Evolutionary conservation across 1,140 invertebrate species (phyloP).

Genomic region (Calosoma granatense): DNA sequence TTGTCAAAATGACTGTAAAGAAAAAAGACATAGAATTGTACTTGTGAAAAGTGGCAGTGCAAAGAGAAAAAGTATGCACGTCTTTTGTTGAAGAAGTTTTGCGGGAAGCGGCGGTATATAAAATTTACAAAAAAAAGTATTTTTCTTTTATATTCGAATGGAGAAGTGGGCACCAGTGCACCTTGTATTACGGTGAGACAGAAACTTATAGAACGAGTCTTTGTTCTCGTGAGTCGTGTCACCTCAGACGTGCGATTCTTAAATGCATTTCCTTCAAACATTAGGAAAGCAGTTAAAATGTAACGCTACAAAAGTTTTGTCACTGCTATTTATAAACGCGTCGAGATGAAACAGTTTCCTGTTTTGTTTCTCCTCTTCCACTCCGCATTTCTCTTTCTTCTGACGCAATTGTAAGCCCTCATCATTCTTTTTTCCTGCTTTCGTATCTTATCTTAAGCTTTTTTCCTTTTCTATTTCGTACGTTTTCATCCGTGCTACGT

Average conservation of each 20-base stretch:
- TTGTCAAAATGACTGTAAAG: too few species aligned
- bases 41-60: not conserved
- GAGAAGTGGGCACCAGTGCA: not conserved
- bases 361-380: not conserved
- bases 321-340: slow-evolving; percentile 1
- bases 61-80: slow-evolving; percentile 4
- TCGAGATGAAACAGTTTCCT: not conserved
- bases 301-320: slow-evolving; percentile 1
- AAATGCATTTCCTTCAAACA: slow-evolving; percentile 3
- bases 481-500: not conserved
- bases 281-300: not conserved
- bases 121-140: slow-evolving; percentile 2
- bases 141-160: slow-evolving; percentile 2
- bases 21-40: too few species aligned
- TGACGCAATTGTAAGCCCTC: slow-evolving; percentile 5
- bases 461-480: not conserved
- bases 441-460: slow-evolving; percentile 6
- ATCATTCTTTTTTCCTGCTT: slow-evolving; percentile 1
- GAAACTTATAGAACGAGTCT: not conserved
- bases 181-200: not conserved
- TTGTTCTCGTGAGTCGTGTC: not conserved
- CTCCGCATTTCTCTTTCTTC: not conserved
- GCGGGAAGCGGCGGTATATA: not conserved
- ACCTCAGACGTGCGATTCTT: not conserved
- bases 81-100: slow-evolving; percentile 2